A percentile compares a stretch with the other conserved stretches of the same genome.
Conservation (phyloP, 1,140 invertebrate species). For the Drosophila parabipectinata region DNA sequence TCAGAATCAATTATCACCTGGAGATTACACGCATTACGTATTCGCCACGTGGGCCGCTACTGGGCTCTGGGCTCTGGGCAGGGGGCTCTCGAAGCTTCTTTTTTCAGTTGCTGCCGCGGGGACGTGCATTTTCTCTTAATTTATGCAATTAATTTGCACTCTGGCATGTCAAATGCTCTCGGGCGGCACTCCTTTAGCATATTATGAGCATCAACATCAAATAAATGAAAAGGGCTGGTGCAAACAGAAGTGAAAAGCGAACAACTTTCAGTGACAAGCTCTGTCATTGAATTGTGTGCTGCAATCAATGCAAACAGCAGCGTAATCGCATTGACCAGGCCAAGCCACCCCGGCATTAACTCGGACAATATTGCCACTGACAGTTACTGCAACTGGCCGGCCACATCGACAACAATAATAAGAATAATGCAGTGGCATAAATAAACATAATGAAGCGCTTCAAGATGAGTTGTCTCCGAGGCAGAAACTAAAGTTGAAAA, state of each 20-base stretch:
- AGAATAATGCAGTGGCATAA: slow-evolving; percentile 52
- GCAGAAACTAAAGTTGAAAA: slow-evolving; percentile 23
- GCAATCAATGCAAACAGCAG: slow-evolving; percentile 75
- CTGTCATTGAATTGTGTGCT: slow-evolving; percentile 61
- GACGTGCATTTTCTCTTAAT: slow-evolving; percentile 68
- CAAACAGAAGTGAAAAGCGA: slow-evolving; percentile 42
- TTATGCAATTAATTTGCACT: slow-evolving; percentile 82
- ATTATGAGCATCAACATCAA: slow-evolving; percentile 67
- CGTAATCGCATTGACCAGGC: slow-evolving; percentile 72
- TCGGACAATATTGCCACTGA: slow-evolving; percentile 56
- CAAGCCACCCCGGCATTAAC: slow-evolving; percentile 46
- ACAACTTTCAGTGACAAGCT: slow-evolving; percentile 52
- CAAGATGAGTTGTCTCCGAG: slow-evolving; percentile 46
- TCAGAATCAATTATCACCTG: slow-evolving; percentile 55
- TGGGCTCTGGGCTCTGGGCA: too few relatives aligned
- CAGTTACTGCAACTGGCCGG: slow-evolving; percentile 39
- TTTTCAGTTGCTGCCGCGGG: background rate
- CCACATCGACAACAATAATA: slow-evolving; percentile 34
- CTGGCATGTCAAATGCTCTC: slow-evolving; percentile 46
- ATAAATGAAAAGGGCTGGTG: slow-evolving; percentile 44
- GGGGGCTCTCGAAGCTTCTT: slow-evolving; percentile 25
- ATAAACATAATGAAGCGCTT: slow-evolving; percentile 68
- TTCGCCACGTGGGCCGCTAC: slow-evolving; percentile 34
- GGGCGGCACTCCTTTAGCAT: slow-evolving; percentile 22
- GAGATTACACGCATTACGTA: slow-evolving; percentile 54